A percentile compares a stretch with the other conserved stretches of the same genome.
These are phyloP conservation scores for Papilio polyxenes DNA, from an alignment of 1,140 invertebrate species.

Conservation along the genomic window DNA sequence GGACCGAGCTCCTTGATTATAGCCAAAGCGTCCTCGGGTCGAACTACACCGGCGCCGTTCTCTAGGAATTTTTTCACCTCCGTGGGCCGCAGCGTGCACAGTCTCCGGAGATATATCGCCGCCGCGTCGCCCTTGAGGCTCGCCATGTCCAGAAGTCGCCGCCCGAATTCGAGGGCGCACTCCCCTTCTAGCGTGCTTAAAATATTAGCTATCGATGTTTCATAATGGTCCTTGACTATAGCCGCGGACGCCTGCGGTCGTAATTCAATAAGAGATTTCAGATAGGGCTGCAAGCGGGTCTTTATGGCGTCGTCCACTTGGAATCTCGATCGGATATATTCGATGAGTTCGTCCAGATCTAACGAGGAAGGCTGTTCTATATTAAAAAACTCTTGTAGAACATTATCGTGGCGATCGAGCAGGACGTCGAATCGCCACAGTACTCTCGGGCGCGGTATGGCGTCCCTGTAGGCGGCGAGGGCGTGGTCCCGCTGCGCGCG, in stretches of 20 bases:
- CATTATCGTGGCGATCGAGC: constrained; percentile 54
- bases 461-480: constrained; percentile 44
- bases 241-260: constrained; percentile 63
- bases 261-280: constrained; percentile 54
- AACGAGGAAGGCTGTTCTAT: constrained; percentile 58
- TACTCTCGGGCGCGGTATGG: constrained; percentile 55
- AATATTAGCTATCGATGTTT: constrained; percentile 49
- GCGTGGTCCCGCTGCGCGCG: constrained; percentile 47
- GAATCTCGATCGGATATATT: constrained; percentile 66
- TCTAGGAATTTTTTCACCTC: constrained; percentile 61
- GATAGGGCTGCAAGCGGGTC: constrained; percentile 48
- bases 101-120: constrained; percentile 59
- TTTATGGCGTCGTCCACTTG: constrained; percentile 50
- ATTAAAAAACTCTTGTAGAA: constrained; percentile 65
- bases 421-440: constrained; percentile 59
- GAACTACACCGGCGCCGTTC: constrained; percentile 60
- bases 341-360: constrained; percentile 73
- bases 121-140: constrained; percentile 63
- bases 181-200: constrained; percentile 49
- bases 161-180: constrained; percentile 60
- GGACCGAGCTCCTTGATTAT: constrained; percentile 60
- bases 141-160: constrained; percentile 62
- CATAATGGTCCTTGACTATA: constrained; percentile 58
- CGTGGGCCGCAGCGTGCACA: constrained; percentile 56
- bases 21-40: constrained; percentile 69